Evolutionary conservation across 2,797 vertebrate genomes (phyloP).

Genomic region (Lagorchestes hirsutus): DNA sequence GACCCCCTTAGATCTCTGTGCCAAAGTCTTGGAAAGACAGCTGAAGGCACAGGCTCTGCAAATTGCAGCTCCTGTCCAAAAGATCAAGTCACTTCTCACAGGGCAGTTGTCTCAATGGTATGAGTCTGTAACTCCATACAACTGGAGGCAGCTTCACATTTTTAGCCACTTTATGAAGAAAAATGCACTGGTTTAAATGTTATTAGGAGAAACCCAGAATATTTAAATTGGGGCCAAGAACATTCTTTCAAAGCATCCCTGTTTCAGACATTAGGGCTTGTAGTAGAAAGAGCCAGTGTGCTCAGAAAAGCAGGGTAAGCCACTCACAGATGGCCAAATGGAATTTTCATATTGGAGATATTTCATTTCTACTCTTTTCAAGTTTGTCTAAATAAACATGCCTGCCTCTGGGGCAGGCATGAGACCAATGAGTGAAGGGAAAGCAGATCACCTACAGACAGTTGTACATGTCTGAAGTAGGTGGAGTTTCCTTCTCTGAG

Average conservation of each 20-base stretch:
- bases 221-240: conserved; percentile 73
- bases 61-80: conserved; percentile 43
- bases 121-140: conserved; percentile 64
- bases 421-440: conserved; percentile 74
- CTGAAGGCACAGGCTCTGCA: neutral
- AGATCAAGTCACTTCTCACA: conserved; percentile 65
- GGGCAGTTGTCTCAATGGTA: conserved; percentile 52
- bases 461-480: conserved; percentile 41
- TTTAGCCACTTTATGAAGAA: conserved; percentile 70
- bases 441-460: conserved; percentile 45
- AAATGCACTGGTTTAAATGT: conserved; percentile 70
- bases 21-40: neutral
- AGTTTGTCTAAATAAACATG: conserved; percentile 78
- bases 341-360: conserved; percentile 69
- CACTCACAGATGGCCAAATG: conserved; percentile 71
- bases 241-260: conserved; percentile 75
- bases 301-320: conserved; percentile 73
- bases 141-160: conserved; percentile 62
- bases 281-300: conserved; percentile 64
- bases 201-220: conserved; percentile 68
- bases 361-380: conserved; percentile 78
- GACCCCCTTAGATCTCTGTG: conserved; percentile 30
- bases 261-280: conserved; percentile 61
- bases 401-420: conserved; percentile 70
- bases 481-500: neutral